Conservation (phyloP, 1,140 invertebrate genomes). For the Coelopa frigida region DNA sequence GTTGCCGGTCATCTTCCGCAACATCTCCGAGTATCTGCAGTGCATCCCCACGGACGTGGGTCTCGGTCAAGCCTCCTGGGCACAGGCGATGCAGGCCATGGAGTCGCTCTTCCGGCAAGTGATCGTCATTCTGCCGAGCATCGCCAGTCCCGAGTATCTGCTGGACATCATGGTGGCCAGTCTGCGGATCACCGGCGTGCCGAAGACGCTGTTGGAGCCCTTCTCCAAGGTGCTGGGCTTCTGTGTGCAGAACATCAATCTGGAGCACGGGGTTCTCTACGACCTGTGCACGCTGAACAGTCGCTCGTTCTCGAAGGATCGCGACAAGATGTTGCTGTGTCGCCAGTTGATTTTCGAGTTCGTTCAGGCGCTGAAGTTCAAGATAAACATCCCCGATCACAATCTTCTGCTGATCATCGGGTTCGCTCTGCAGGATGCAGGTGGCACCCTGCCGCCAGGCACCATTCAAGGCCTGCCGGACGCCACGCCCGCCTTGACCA, state of each 20-base stretch:
- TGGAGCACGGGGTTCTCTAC: slow-evolving; percentile 76
- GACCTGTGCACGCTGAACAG: slow-evolving; percentile 88
- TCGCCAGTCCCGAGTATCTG: slow-evolving; percentile 69
- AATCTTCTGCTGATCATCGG: slow-evolving; percentile 90
- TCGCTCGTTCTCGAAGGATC: slow-evolving; percentile 79
- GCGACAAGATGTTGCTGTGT: slow-evolving; percentile 88
- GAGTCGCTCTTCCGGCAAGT: slow-evolving; percentile 80
- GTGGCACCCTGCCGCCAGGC: slow-evolving; percentile 57
- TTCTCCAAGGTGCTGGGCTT: slow-evolving; percentile 92
- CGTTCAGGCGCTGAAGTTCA: slow-evolving; percentile 92
- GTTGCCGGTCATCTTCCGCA: slow-evolving; percentile 68
- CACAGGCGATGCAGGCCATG: slow-evolving; percentile 69
- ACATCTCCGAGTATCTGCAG: slow-evolving; percentile 89
- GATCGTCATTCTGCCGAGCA: slow-evolving; percentile 62
- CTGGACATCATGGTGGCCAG: slow-evolving; percentile 80
- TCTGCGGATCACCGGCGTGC: slow-evolving; percentile 75
- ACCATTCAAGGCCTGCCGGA: slow-evolving; percentile 46
- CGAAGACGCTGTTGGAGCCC: slow-evolving; percentile 70
- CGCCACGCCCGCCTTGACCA: slow-evolving; percentile 57
- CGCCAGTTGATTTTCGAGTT: slow-evolving; percentile 88
- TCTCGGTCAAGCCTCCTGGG: slow-evolving; percentile 65
- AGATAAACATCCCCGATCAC: slow-evolving; percentile 84
- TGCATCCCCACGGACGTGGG: slow-evolving; percentile 80
- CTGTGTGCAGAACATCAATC: slow-evolving; percentile 77
- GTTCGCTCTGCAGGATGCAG: slow-evolving; percentile 65